Evolutionary conservation across 2,888 invertebrate species (phyloP), one percentile per base, ranked within the genome.

Genomic region (Uropetala carovei): DNA sequence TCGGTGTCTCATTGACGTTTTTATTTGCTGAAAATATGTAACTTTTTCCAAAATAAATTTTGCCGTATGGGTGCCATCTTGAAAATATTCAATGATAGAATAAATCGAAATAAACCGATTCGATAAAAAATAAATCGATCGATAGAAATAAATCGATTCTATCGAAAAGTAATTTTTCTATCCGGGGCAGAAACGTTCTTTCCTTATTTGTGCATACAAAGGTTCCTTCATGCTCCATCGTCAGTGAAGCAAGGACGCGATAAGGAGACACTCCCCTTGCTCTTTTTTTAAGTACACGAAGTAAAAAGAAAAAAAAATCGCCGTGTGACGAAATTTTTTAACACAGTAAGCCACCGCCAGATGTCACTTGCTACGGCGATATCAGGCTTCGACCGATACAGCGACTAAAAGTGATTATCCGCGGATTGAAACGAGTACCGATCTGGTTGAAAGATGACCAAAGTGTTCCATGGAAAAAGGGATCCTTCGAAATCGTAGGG

Each of bases 181-280:
- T n/a, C n/a, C n/a, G n/a, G 64, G n/a, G 68, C n/a, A 22, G 22
- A 18, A 75, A 22, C n/a, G 27, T 13, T 75, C n/a, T 75, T 18
- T 75, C 75, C 75, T 22, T 75, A 27, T 75, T 75, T n/a, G 75
- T 16, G 22, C 16, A n/a, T 27, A 75, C 22, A 75, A 75, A 75
- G 75, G 9, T 43, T 18, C 43, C 83, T 57, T 56, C 43, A 43
- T 43, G 11, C 11, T 64, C 64, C 64, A 18, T 11, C 64, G 13
- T 13, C 83, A 30, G 83, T 56, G 14, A 16, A 27, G 7, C 56
- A 30, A 83, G 82, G 27, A 22, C 14, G 83, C 56, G 83, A 83
- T 83, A 83, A 83, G 56, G 83, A 18, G 83, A 56, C 64, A n/a
- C n/a, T 64, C n/a, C 64, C n/a, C n/a, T 64, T 64, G 11, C n/a